These are phyloP conservation scores for Neodiprion fabricii DNA, from an alignment of 1,140 invertebrate genomes.

Conservation along the genomic window DNA sequence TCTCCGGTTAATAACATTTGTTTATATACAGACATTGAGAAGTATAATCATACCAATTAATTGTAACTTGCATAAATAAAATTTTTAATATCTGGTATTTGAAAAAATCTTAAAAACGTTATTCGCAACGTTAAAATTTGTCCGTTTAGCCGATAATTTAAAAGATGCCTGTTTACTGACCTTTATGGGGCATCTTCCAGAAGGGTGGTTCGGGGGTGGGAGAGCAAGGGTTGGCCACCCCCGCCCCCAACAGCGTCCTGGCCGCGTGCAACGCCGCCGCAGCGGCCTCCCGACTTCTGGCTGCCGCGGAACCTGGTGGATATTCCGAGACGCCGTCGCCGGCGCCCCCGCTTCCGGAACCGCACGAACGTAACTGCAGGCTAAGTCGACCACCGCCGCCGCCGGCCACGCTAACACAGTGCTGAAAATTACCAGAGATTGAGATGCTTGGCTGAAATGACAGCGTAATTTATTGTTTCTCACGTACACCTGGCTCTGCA, in stretches of 20 bases:
- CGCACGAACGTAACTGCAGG: slow-evolving; percentile 53
- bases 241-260: slow-evolving; percentile 65
- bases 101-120: too few relatives aligned
- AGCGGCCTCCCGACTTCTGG: slow-evolving; percentile 57
- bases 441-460: too few relatives aligned
- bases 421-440: slow-evolving; percentile 43
- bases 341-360: slow-evolving; percentile 45
- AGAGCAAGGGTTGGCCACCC: slow-evolving; percentile 64
- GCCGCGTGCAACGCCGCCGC: slow-evolving; percentile 62
- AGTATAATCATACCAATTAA: too few relatives aligned
- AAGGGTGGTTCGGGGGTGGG: slow-evolving; percentile 64
- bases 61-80: too few relatives aligned
- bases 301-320: slow-evolving; percentile 60
- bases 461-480: too few relatives aligned
- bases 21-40: too few relatives aligned
- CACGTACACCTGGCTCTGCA: too few relatives aligned
- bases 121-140: too few relatives aligned
- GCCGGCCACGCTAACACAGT: slow-evolving; percentile 62
- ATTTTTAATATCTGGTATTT: too few relatives aligned
- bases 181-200: slow-evolving; percentile 69
- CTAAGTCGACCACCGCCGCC: slow-evolving; percentile 55
- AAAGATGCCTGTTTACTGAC: slow-evolving; percentile 42
- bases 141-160: too few relatives aligned
- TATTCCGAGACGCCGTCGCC: slow-evolving; percentile 57
- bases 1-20: too few relatives aligned